Evolutionary conservation across 2,888 invertebrate genomes (phyloP), one percentile per base, ranked within the genome.

Genomic region (Anorthoa munda): DNA sequence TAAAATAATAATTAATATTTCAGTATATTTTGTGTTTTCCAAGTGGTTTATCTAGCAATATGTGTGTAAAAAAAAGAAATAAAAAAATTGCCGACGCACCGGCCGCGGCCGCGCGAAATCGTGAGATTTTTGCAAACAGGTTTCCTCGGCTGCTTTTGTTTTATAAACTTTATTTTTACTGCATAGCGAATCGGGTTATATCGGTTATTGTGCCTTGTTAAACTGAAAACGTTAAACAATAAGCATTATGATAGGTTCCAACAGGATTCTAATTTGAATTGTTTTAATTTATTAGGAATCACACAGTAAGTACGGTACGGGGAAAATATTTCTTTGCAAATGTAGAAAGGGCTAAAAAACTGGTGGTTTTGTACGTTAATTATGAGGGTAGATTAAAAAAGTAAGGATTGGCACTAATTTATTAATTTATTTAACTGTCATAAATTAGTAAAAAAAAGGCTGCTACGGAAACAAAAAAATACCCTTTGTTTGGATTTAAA

Each of bases 81-180:
- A 90, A 92, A 91, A 90, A 89, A 89, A 88, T 84, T 67, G 67
- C 65, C 77, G 75, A 69, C 78, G 83, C 86, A 89, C 87, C 88
- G 89, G 90, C 91, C 90, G 89, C 88, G 89, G 90, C 91, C 90
- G 89, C 90, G 92, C 90, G 90, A 93, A 92, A 91, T 93, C 92
- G 90, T 91, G 91, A 93, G 93, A 93, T 94, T 95, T 94, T 91
- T 88, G 90, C 90, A 92, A 92, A 93, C 92, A 85, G 94, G 94
- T 94, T 94, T 92, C 85, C 84, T 88, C 89, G 88, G 86, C 79
- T 84, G 82, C 91, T 92, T 90, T 91, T 88, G 87, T 86, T 89
- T 92, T 92, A 87, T 88, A 87, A 88, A 89, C 80, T 89, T 86
- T 87, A 85, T 87, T 87, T 89, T 88, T 84, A 81, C 79, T 89